Evolutionary conservation across 1,140 invertebrate genomes (phyloP).

Genomic region (Paraescarpia echinospica): DNA sequence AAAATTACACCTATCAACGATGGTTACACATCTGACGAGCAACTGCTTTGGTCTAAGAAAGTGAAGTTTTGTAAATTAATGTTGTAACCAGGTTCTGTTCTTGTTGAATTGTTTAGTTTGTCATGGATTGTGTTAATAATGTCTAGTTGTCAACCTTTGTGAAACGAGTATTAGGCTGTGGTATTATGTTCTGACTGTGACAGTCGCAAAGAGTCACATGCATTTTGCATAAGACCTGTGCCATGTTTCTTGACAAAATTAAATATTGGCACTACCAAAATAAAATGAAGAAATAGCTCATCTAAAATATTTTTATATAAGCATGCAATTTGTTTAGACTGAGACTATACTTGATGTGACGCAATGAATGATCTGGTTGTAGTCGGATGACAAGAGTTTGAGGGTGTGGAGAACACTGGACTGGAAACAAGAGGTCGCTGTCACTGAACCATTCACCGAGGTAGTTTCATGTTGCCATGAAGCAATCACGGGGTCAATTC

Average conservation of each 20-base stretch:
- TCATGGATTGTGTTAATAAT: no score
- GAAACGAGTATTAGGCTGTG: no score
- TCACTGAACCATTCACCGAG: conserved; percentile 90
- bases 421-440: conserved; percentile 82
- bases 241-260: conserved; percentile 7
- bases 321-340: background rate
- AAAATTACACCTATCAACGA: no score
- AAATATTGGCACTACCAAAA: background rate
- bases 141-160: no score
- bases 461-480: conserved; percentile 43
- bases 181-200: no score
- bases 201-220: background rate
- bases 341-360: background rate
- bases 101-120: no score
- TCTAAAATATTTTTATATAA: background rate
- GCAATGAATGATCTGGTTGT: conserved; percentile 10
- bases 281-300: background rate
- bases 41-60: no score
- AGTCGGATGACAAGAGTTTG: conserved; percentile 91
- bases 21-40: no score
- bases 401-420: conserved; percentile 92
- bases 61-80: no score
- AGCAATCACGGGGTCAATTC: conserved; percentile 17
- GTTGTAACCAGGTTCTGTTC: no score
- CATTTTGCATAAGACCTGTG: background rate